Evolutionary conservation across 2,113 vertebrate species (phyloP), one percentile per base, ranked within the genome.

Genomic region (Cercocebus atys): DNA sequence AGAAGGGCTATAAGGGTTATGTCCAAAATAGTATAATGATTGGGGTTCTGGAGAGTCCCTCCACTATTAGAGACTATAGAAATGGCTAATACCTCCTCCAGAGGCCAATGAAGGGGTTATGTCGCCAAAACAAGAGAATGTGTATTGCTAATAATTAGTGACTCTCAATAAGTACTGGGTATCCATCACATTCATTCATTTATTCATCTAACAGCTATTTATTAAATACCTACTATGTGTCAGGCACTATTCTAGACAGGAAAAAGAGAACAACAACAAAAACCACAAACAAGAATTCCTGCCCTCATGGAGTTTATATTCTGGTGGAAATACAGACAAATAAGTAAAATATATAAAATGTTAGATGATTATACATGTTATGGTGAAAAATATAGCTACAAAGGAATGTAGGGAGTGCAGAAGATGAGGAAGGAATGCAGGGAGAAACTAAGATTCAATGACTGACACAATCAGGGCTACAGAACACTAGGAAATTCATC

Each of bases 141-240:
- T 20, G 30, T 43, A 43, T 82, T 90, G 27, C 66, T 86, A 79
- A 76, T 83, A 75, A 94, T 90, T 81, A 50, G 17, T 45, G 18
- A 55, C 43, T 92, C 35, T 91, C n/a, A 45, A 9, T 35, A 89
- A 87, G 66, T 93, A 73, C 52, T 83, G 10, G 22, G 17, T 73
- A 47, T 68, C 43, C 38, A 32, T 59, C 11, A 52, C 38, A 20
- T 88, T 93, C 45, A 66, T 55, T 82, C 32, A 64, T 50, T 76
- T 92, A 83, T 59, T 94, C 55, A 96, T 78, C 66, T n/a, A 95
- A 47, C 35, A 89, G 70, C 43, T 90, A 80, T 52, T 52, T 93
- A 76, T 75, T 14, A 47, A 86, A 14, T 89, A 64, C 55, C 35
- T 64, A 70, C 40, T 52, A 6, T 80, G n/a, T 50, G 13, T 52